Base-by-base conservation (phyloP, 2,888 invertebrate species). In the Diabrotica balteata region DNA sequence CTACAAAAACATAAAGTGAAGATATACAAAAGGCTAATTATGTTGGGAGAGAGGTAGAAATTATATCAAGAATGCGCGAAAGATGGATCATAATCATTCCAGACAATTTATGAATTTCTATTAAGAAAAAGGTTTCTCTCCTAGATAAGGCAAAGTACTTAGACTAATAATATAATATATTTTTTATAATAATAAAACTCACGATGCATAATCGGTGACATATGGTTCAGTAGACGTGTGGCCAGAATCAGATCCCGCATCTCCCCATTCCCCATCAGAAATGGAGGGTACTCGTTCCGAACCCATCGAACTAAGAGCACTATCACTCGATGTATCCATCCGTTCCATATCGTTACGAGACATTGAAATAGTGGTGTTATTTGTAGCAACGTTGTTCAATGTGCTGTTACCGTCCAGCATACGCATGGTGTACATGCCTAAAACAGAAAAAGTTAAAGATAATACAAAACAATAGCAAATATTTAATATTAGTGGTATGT, bases 301-400 rank as follows among this genome's bases (percentile, higher is more conserved):
- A 4, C 95, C 95, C 94, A 96, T 94, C 2, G 95, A 95, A 69
- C 95, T 95, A 47, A 95, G 95, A 0, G 95, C 95, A 79, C 95
- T 95, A 84, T 96, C 96, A 65, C 94, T 94, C 11, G 94, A 94
- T 0, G 94, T 93, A 81, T 96, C 93, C 85, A 92, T 88, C 7
- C 92, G 89, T 84, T 93, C 91, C 84, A 84, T 85, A 75, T 88
- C 89, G 52, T 84, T 81, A 64, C 82, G 79, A 7, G 82, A 81
- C 68, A 81, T 78, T 57, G 77, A 76, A 64, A 77, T 77, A 59
- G 84, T 82, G 45, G 77, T 76, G 59, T 75, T 77, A 49, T 67
- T 84, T 82, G 77, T 83, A 79, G 73, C 84, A 76, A 77, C 77
- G 74, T 80, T 85, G 81, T 73, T 82, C 53, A 80, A 74, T 63